Evolutionary conservation across 2,888 invertebrate genomes (phyloP).

Genomic region (Hartigia nigra): DNA sequence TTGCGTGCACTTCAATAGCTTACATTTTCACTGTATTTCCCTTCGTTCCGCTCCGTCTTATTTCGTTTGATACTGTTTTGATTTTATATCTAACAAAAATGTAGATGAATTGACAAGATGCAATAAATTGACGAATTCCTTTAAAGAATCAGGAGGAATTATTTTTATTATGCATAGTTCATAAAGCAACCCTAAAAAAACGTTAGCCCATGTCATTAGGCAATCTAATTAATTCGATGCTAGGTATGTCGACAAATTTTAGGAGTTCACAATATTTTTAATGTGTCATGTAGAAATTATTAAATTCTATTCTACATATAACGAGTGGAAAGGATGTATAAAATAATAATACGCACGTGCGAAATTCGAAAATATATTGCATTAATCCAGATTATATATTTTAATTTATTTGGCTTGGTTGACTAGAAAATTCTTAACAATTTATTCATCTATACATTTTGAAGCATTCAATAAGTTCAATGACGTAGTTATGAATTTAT

Average conservation of each 20-base stretch:
- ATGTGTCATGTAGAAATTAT: neutral
- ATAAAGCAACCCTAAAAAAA: neutral
- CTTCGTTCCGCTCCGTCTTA: neutral
- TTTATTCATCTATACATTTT: neutral
- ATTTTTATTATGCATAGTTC: neutral
- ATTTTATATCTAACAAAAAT: neutral
- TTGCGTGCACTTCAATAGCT: conserved; percentile 10
- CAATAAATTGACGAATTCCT: neutral
- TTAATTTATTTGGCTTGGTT: neutral
- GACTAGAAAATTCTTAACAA: neutral
- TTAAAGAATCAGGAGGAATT: neutral
- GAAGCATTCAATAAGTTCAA: neutral
- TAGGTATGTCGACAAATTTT: neutral
- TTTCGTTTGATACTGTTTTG: neutral
- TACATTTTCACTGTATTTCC: neutral
- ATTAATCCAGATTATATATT: neutral
- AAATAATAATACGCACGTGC: neutral
- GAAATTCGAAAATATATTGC: neutral
- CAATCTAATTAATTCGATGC: neutral
- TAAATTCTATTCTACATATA: too few species aligned
- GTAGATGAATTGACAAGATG: neutral
- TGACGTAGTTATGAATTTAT: neutral
- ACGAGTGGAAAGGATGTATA: too few species aligned
- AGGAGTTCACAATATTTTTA: neutral
- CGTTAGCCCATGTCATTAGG: neutral